Evolutionary conservation across 2,888 invertebrate genomes (phyloP), one percentile per base, ranked within the genome.

Genomic region (Ennomos quercinarius): DNA sequence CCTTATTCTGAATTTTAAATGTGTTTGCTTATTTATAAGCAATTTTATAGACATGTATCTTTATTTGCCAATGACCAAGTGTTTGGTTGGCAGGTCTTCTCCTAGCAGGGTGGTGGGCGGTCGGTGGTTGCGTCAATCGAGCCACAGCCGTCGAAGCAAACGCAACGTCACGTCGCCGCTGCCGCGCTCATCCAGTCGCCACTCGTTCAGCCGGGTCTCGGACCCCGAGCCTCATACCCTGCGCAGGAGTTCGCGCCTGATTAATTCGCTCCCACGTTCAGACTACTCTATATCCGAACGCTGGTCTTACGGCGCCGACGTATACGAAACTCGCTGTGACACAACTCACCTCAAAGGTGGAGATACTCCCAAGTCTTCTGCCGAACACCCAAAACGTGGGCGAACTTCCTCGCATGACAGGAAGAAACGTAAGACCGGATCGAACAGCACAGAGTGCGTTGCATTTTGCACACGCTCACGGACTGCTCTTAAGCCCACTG

Each of bases 221-320:
- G 86, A 86, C 70, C 74, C 77, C 81, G 93, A 93, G 86, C 89
- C 92, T 55, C 81, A 77, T 71, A 73, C 81, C 45, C 80, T 88
- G 66, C 87, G 91, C 66, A 80, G 93, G 66, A 91, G 93, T 78
- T 87, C 90, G 67, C 88, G 94, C 84, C 93, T 93, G 84, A 90
- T 90, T 66, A 87, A 81, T 77, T 81, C 89, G 43, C 78, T 88
- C 47, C 91, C 91, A 42, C 81, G 91, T 66, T 92, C 91, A 41
- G 91, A 94, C 81, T 91, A 91, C 87, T 93, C 93, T 77, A 93
- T 93, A 70, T 89, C 93, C 73, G 94, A 93, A 84, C 93, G 93
- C 80, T 94, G 93, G 91, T 92, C 93, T 46, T 93, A 89, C 91
- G 94, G 89, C 72, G 90, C 86, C 66, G 93, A 86, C 92, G 93